Evolutionary conservation across 2,113 vertebrate genomes (phyloP), one percentile per base, ranked within the genome.

Genomic region (Psittacara wagleri): DNA sequence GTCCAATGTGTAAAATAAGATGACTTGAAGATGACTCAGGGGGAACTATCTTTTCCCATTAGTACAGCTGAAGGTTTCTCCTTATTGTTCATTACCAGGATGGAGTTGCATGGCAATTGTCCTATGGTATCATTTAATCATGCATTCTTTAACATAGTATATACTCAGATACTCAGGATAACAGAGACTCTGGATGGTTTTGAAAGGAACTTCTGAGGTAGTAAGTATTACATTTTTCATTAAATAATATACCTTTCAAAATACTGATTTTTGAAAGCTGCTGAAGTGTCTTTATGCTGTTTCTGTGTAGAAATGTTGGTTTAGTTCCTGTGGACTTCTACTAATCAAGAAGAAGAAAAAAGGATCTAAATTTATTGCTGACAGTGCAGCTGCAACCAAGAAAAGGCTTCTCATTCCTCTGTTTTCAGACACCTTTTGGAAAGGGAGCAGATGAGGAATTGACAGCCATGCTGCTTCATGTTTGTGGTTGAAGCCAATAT

Each of bases 231-330:
- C n/a, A 66, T 74, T 10, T 64, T 93, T 19, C 27, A 57, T 85
- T 66, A 48, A 78, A 22, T 83, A 76, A 41, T 37, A 28, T 13
- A 63, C n/a, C 6, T 39, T 35, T 59, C 33, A 24, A 83, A 31
- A 15, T 70, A 76, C 63, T 82, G 27, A 19, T 27, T 80, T 83
- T n/a, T 88, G 54, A 86, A 90, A 80, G 57, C 41, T 83, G 49
- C 25, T 67, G 11, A 69, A 88, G 28, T 78, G 35, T 52, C 46
- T 51, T 54, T 49, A 7, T 3, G 4, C 63, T 77, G 37, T 49
- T 91, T 86, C 61, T 70, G 2, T 66, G 94, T 84, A 64, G 35
- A 89, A 91, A 64, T 87, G 61, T 41, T 89, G 33, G 17, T 83
- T 86, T 86, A 31, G 37, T 77, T 92, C 49, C 74, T 84, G 43